Percentiles rank a stretch among this genome's conserved stretches.
phyloP scores from a whole-genome alignment of 2,113 vertebrate genomes.

The Trogon surrucura region DNA sequence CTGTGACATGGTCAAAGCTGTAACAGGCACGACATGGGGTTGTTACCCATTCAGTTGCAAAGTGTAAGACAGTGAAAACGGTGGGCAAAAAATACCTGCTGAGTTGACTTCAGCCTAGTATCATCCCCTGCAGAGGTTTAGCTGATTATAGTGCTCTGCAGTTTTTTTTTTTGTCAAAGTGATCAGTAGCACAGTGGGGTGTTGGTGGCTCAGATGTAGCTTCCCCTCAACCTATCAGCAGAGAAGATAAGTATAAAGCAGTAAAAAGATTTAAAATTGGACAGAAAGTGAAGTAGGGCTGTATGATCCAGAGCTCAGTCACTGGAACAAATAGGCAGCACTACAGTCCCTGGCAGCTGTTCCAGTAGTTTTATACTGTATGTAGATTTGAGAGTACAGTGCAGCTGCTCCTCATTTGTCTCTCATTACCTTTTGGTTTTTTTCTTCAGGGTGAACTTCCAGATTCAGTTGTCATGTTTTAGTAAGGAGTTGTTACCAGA shows the following conservation, averaged over 20 bases:
- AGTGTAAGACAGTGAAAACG: not conserved
- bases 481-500: not conserved
- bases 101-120: not conserved
- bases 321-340: not conserved
- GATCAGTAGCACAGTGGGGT: not conserved
- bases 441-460: not conserved
- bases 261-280: not conserved
- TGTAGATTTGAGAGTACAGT: not conserved
- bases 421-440: not conserved
- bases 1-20: accelerated
- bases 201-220: not conserved
- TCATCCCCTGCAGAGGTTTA: not conserved
- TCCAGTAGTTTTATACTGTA: not conserved
- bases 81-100: not conserved
- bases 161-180: not conserved
- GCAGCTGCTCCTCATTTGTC: not conserved
- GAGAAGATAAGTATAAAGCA: not conserved
- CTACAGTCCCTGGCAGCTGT: not conserved
- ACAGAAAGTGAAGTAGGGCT: not conserved
- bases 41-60: not conserved
- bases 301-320: not conserved
- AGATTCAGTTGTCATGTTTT: not conserved
- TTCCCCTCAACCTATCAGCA: not conserved
- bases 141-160: not conserved
- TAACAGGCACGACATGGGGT: not conserved